These are phyloP conservation scores for Halocynthia roretzi DNA, from an alignment of 23 tunicate species.

Conservation along the genomic window DNA sequence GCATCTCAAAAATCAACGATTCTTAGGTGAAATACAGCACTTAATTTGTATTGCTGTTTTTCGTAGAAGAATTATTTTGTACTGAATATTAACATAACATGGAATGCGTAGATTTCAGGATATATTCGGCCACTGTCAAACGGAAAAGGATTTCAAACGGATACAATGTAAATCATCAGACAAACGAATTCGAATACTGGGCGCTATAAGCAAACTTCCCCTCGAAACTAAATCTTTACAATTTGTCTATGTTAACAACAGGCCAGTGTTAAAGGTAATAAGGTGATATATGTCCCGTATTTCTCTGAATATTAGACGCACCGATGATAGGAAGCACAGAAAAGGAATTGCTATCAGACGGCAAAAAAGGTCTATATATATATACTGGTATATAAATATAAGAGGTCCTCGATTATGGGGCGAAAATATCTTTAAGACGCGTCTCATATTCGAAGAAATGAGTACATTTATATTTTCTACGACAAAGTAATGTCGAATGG, in stretches of 20 bases:
- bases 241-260: constrained; percentile 31
- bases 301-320: neutral
- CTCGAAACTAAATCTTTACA: constrained; percentile 17
- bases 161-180: neutral
- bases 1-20: no score
- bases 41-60: no score
- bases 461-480: no score
- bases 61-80: no score
- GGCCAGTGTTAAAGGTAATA: constrained; percentile 26
- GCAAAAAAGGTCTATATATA: neutral
- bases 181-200: neutral
- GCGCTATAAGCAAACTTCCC: constrained; percentile 1
- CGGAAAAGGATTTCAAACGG: neutral
- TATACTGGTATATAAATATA: no score
- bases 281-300: neutral
- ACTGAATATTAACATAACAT: no score
- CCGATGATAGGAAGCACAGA: neutral
- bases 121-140: constrained; percentile 3
- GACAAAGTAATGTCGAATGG: no score
- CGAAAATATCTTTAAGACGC: no score
- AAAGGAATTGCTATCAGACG: neutral
- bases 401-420: no score
- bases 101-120: constrained; percentile 1
- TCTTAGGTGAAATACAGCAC: no score
- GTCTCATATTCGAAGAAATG: no score